These are phyloP conservation scores for Amphimedon queenslandica DNA, from an alignment of 37 sponge, comb jelly and placozoan species.

Conservation along the genomic window DNA sequence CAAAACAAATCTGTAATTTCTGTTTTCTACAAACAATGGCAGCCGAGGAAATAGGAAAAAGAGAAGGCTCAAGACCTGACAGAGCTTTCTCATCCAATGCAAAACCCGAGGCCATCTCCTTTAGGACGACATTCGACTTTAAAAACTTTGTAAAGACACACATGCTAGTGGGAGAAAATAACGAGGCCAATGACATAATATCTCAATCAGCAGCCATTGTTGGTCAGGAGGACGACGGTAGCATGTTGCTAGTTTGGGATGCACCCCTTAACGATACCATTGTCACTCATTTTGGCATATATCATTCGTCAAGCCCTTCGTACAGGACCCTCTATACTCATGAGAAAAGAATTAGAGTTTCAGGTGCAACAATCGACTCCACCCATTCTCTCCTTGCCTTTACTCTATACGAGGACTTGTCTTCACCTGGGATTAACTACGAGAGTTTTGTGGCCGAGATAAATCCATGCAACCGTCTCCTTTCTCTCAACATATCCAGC, in stretches of 20 bases:
- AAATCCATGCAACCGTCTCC: slow-evolving; percentile 26
- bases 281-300: slow-evolving; percentile 28
- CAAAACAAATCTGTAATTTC: no score
- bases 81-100: no score
- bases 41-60: no score
- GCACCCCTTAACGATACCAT: background rate
- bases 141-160: slow-evolving; percentile 16
- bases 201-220: slow-evolving; percentile 14
- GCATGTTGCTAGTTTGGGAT: slow-evolving; percentile 47
- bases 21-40: no score
- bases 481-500: slow-evolving; percentile 35
- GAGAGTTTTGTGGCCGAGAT: slow-evolving; percentile 47
- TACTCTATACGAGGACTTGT: slow-evolving; percentile 13
- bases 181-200: slow-evolving; percentile 8
- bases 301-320: background rate
- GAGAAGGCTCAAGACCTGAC: no score
- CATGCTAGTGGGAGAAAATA: slow-evolving; percentile 6
- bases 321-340: slow-evolving; percentile 39
- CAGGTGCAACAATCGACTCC: slow-evolving; percentile 32
- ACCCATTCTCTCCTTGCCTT: slow-evolving; percentile 42
- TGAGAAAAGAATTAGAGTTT: slow-evolving; percentile 10
- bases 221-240: slow-evolving; percentile 47
- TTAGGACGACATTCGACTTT: slow-evolving; percentile 37
- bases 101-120: no score
- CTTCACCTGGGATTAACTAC: background rate